A percentile compares a stretch with the other conserved stretches of the same genome.
These are phyloP conservation scores for Eubasilissa splendida DNA, from an alignment of 2,888 invertebrate genomes.

Conservation along the genomic window DNA sequence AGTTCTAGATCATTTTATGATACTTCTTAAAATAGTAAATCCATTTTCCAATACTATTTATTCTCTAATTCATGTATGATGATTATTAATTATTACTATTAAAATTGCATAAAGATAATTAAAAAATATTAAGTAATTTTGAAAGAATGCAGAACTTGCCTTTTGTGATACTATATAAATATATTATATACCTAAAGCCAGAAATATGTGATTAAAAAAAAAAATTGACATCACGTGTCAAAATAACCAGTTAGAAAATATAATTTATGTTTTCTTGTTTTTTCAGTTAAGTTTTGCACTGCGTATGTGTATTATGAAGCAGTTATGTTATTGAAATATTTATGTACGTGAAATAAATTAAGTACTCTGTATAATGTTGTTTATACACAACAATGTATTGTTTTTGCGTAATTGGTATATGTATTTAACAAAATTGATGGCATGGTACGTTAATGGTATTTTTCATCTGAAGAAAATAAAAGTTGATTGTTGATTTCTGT, in stretches of 20 bases:
- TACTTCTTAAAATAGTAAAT: too few species aligned
- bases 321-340: neutral
- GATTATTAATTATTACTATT: too few species aligned
- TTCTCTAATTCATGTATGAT: too few species aligned
- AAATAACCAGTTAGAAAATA: neutral
- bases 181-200: neutral
- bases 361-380: neutral
- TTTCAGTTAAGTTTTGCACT: neutral
- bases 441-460: too few species aligned
- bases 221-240: neutral
- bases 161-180: constrained; percentile 5
- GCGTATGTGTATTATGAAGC: neutral
- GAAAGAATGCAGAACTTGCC: constrained; percentile 6
- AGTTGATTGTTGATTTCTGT: too few species aligned
- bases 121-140: neutral
- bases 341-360: neutral
- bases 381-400: neutral
- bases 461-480: too few species aligned
- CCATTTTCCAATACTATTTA: too few species aligned
- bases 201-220: neutral
- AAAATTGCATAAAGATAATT: too few species aligned
- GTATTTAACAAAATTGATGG: too few species aligned
- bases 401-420: too few species aligned
- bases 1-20: too few species aligned
- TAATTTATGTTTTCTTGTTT: neutral